Evolutionary conservation across 1,140 invertebrate genomes (phyloP).

Genomic region (Drosophila ercepeae): DNA sequence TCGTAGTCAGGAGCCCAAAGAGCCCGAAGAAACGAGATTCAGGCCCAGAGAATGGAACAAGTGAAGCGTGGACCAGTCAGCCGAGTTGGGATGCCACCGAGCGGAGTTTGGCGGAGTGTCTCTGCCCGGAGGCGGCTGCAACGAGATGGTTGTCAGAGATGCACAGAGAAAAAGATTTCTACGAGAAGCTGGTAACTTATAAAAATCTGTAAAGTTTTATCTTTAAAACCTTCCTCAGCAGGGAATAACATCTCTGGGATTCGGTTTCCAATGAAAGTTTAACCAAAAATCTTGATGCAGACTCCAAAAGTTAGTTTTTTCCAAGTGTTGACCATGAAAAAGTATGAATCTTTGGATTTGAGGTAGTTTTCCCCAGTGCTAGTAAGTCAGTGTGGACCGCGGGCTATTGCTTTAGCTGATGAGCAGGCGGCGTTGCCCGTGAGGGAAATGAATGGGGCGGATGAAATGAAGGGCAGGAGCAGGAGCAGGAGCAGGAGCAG

Average conservation of each 20-base stretch:
- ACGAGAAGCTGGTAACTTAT: no score
- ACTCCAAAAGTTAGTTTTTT: not conserved
- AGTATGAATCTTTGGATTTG: not conserved
- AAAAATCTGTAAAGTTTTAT: no score
- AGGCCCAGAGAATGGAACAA: conserved; percentile 73
- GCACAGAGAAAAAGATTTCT: conserved; percentile 5
- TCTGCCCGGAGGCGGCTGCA: conserved; percentile 51
- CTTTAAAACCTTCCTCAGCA: no score
- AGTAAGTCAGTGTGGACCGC: conserved; percentile 75
- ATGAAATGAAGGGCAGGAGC: not conserved
- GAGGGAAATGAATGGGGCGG: not conserved
- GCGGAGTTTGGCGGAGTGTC: conserved; percentile 28
- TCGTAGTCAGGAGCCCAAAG: conserved; percentile 9
- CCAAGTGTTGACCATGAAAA: conserved; percentile 1
- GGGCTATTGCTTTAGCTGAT: conserved; percentile 80
- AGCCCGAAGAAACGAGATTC: conserved; percentile 18
- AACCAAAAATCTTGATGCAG: not conserved
- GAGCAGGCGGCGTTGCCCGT: conserved; percentile 46
- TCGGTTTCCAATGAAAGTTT: not conserved
- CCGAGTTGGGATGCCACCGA: conserved; percentile 17
- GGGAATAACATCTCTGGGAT: no score
- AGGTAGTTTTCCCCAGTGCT: conserved; percentile 18
- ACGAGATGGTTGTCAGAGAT: conserved; percentile 38
- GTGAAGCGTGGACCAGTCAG: conserved; percentile 55
- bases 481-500: not conserved